Conservation (phyloP, 2,888 invertebrate genomes). For the Agrilus mali region DNA sequence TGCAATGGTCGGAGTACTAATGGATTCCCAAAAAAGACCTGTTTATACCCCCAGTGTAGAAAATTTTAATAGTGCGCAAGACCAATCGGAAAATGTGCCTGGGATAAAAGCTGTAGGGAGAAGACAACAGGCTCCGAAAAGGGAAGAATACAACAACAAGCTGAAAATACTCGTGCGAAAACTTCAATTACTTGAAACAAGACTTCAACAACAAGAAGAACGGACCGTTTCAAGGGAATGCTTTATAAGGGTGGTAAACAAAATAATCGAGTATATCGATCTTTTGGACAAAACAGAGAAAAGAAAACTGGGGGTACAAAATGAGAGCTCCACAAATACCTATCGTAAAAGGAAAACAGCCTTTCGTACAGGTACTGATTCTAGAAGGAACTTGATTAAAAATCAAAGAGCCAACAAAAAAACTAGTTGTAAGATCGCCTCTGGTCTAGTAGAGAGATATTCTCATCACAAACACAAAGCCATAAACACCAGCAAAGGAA, state of each 20-base stretch:
- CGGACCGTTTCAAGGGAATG: constrained; percentile 29
- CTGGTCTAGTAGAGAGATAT: background rate
- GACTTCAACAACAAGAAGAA: constrained; percentile 27
- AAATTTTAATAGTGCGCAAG: background rate
- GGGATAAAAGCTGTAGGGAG: background rate
- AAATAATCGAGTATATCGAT: constrained; percentile 20
- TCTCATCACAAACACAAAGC: background rate
- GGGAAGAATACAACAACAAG: background rate
- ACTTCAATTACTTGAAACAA: constrained; percentile 24
- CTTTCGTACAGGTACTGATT: background rate
- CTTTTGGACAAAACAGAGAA: background rate
- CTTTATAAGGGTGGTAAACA: constrained; percentile 29
- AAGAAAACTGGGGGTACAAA: background rate
- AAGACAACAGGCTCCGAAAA: background rate
- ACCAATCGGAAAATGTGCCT: background rate
- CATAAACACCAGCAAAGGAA: background rate
- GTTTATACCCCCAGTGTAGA: constrained; percentile 8
- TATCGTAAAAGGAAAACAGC: background rate
- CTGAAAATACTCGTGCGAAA: constrained; percentile 3
- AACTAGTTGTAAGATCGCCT: background rate
- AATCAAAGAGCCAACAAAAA: background rate
- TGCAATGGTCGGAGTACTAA: constrained; percentile 27
- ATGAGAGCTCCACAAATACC: background rate
- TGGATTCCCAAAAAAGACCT: constrained; percentile 30
- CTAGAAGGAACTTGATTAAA: background rate